Base-by-base conservation (phyloP, 2,113 vertebrate genomes). In the Picathartes gymnocephalus region DNA sequence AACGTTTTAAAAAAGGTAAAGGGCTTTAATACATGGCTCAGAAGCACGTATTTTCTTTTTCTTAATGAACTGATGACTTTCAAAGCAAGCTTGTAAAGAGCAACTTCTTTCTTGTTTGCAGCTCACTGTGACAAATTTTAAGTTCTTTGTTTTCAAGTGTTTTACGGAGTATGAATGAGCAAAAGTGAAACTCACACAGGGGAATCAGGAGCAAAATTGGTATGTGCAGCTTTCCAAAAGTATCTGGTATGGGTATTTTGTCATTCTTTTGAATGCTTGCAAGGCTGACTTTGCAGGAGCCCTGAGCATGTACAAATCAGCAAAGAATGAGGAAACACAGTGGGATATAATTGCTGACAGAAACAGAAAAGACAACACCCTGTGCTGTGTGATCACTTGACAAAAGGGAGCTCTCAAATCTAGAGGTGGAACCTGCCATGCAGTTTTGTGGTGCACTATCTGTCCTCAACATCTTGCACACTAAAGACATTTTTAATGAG, bases 21-120 rank as follows among this genome's bases (percentile, higher is more conserved):
- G 14, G 4, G 10, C 5, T 73, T 70, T 48, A 33, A 42, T 39
- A 35, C 3, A 8, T 31, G 40, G 4, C 35, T 80, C 13, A 69
- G 62, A 88, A 87, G 40, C 2, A 15, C 0, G 0, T 6, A 13
- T n/a, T 44, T 48, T 64, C 61, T 12, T 0, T 31, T 56, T 79
- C 21, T 57, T 40, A n/a, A 40, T 31, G 6, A 91, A 51, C 33
- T 16, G 12, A 62, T 37, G 0, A 0, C 3, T 72, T 69, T 65
- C 28, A 80, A 89, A 88, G 11, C 8, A 72, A 57, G 6, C 10
- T 53, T 8, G 14, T 13, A 69, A 74, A 87, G 90, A 80, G 2
- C 8, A 33, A 66, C 33, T 27, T 54, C 18, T 45, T 71, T 50
- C 39, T 54, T 56, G 11, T 60, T 72, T 86, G 20, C 9, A 21